Evolutionary conservation across 2,888 invertebrate genomes (phyloP).

Genomic region (Troilus luridus): DNA sequence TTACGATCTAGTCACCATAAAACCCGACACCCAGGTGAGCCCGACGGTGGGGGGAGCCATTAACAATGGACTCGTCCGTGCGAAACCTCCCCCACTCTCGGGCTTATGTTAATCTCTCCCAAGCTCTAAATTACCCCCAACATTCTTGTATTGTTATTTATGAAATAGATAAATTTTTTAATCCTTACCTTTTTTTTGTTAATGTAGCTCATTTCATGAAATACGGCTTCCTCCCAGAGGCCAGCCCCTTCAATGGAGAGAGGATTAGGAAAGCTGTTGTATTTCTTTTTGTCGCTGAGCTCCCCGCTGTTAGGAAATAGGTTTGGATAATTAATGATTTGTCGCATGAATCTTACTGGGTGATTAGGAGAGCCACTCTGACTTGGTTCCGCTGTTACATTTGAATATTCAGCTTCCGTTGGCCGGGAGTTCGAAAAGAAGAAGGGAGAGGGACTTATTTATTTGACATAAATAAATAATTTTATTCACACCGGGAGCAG

Average conservation of each 20-base stretch:
- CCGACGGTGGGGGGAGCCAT: background rate
- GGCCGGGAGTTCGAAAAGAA: background rate
- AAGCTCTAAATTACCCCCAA: slow-evolving; percentile 52
- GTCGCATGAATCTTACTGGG: slow-evolving; percentile 16
- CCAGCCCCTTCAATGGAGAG: slow-evolving; percentile 6
- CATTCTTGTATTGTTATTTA: slow-evolving; percentile 55
- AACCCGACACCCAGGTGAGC: slow-evolving; percentile 44
- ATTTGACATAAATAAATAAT: background rate
- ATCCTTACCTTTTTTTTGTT: slow-evolving; percentile 49
- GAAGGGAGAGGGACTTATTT: background rate
- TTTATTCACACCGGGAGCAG: background rate
- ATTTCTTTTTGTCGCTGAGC: slow-evolving; percentile 18
- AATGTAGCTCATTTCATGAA: slow-evolving; percentile 47
- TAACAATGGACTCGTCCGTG: slow-evolving; percentile 43
- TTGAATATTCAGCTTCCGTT: slow-evolving; percentile 47
- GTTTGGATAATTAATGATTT: slow-evolving; percentile 40
- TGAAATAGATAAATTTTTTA: slow-evolving; percentile 56
- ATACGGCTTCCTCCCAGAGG: background rate
- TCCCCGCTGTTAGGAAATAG: slow-evolving; percentile 46
- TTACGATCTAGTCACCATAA: slow-evolving; percentile 55
- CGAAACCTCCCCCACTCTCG: slow-evolving; percentile 29
- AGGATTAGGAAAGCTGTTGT: slow-evolving; percentile 14
- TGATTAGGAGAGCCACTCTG: background rate
- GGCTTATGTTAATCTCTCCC: slow-evolving; percentile 46
- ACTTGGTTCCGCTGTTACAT: background rate